Conservation (phyloP, 2,888 invertebrate species). For the Scaptomyza caliginosa region DNA sequence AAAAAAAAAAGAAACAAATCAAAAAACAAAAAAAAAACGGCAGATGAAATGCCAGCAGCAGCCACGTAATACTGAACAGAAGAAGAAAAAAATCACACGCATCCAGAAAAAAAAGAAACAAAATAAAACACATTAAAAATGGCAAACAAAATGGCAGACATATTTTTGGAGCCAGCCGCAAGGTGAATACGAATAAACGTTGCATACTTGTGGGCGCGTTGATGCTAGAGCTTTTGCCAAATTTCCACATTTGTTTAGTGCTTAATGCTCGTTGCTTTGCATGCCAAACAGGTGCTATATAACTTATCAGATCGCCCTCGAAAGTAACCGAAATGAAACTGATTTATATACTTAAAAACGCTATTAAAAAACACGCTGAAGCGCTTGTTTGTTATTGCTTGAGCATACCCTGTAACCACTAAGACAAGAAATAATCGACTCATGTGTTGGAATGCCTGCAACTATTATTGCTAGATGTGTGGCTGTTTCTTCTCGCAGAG, state of each 20-base stretch:
- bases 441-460: background rate
- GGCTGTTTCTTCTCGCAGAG: background rate
- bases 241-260: slow-evolving; percentile 71
- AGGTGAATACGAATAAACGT: slow-evolving; percentile 60
- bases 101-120: slow-evolving; percentile 38
- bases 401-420: slow-evolving; percentile 7
- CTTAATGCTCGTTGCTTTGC: slow-evolving; percentile 66
- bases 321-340: slow-evolving; percentile 47
- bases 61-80: slow-evolving; percentile 54
- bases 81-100: slow-evolving; percentile 38
- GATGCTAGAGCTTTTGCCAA: slow-evolving; percentile 13
- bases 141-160: slow-evolving; percentile 80
- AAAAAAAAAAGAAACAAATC: slow-evolving; percentile 8
- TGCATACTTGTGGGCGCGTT: slow-evolving; percentile 38
- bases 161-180: slow-evolving; percentile 58
- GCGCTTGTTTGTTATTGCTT: slow-evolving; percentile 29
- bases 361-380: slow-evolving; percentile 39
- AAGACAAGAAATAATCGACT: background rate
- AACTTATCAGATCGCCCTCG: slow-evolving; percentile 66
- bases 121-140: slow-evolving; percentile 74
- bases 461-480: background rate
- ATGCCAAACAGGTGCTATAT: slow-evolving; percentile 73
- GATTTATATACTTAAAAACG: slow-evolving; percentile 66
- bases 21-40: slow-evolving; percentile 1
- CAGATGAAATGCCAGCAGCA: slow-evolving; percentile 31